Evolutionary conservation across 2,888 invertebrate species (phyloP), one percentile per base, ranked within the genome.

Genomic region (Polyploca ridens): DNA sequence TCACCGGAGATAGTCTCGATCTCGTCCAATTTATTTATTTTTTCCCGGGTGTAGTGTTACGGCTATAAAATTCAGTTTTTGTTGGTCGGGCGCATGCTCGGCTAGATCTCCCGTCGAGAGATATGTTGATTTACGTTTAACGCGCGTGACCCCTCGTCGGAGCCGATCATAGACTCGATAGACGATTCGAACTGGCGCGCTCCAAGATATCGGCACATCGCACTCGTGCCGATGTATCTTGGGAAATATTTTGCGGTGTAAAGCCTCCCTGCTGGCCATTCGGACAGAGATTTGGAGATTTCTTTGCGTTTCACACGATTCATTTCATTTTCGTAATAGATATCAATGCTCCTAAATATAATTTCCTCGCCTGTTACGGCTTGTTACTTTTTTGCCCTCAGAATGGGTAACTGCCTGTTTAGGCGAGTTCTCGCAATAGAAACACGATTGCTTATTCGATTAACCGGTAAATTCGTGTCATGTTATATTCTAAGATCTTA

Each of bases 101-200:
- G 87, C 87, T 90, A 91, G 93, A 94, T 93, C 91, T 90, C 93
- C 92, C 91, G 92, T 90, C 89, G 93, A 81, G 92, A 92, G 93
- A 93, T 93, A 93, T 93, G 93, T 93, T 93, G 94, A 93, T 94
- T 94, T 94, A 94, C 93, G 93, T 92, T 93, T 89, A 92, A 89
- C 90, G 91, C 91, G 91, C 94, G 91, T 93, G 94, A 94, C 94
- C 93, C 83, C 89, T 90, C 89, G 88, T 84, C 90, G 85, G 83
- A 88, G 86, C 88, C 91, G 93, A 93, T 93, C 92, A 92, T 92
- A 91, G 91, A 87, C 76, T 89, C 90, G 93, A 93, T 93, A 93
- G 91, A 91, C 90, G 91, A 93, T 91, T 90, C 90, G 85, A 86
- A 90, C 89, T 89, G 84, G 84, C 87, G 90, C 89, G 88, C 88